phyloP scores from a whole-genome alignment of 2,113 vertebrate genomes.

The Origma solitaria region DNA sequence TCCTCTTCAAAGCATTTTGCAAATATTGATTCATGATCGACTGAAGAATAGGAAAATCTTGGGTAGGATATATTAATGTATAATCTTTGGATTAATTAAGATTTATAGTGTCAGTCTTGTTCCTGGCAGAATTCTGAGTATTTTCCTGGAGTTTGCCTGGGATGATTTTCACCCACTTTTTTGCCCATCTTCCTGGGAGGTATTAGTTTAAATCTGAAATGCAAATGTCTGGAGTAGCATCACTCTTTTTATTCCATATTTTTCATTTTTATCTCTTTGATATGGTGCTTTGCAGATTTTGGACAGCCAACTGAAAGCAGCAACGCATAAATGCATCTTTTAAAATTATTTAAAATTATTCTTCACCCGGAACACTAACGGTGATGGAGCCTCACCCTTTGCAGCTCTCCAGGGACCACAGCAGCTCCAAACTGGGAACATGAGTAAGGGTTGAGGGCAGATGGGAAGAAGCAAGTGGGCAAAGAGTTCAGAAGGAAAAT shows the following conservation, averaged over 20 bases:
- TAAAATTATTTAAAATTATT: neutral
- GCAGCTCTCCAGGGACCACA: neutral
- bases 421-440: neutral
- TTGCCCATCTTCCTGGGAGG: neutral
- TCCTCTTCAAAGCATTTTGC: neutral
- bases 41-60: neutral
- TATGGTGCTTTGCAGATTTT: neutral
- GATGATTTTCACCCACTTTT: fast-evolving
- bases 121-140: neutral
- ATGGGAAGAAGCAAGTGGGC: neutral
- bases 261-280: neutral
- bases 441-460: neutral
- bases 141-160: neutral
- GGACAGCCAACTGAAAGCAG: neutral
- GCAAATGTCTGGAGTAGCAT: neutral
- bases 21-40: neutral
- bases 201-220: neutral
- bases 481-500: neutral
- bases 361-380: neutral
- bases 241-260: neutral
- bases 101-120: neutral
- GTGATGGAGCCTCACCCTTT: neutral
- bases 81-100: neutral
- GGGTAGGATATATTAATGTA: neutral
- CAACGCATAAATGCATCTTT: neutral